Conservation (phyloP, 2,888 invertebrate species). For the Camponotus fellah region DNA sequence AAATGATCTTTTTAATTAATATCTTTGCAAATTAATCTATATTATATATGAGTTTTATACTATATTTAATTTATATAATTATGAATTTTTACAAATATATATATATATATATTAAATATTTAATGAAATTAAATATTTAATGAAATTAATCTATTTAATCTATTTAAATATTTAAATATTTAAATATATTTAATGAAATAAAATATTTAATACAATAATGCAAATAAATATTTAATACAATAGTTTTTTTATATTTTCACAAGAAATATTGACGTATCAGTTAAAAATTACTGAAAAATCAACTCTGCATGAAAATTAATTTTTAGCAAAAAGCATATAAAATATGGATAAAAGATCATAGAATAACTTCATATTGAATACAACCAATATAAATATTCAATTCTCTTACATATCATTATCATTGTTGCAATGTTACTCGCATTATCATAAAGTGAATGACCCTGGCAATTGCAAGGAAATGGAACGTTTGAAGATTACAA, state of each 20-base stretch:
- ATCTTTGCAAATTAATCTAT: not conserved
- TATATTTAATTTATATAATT: not conserved
- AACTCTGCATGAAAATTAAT: not conserved
- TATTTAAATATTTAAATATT: no score
- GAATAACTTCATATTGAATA: not conserved
- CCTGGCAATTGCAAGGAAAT: conserved; percentile 18
- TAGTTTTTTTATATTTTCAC: not conserved
- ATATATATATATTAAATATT: not conserved
- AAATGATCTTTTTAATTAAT: not conserved
- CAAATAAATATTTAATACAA: not conserved
- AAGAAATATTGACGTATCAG: not conserved
- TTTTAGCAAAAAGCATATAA: not conserved
- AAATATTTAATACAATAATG: not conserved
- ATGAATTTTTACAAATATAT: not conserved
- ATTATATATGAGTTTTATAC: no score
- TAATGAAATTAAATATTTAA: not conserved
- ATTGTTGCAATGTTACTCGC: not conserved
- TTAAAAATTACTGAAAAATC: not conserved
- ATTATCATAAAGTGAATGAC: conserved; percentile 41
- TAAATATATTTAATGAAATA: not conserved
- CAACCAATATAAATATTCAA: not conserved
- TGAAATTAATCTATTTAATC: no score
- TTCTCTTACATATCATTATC: not conserved
- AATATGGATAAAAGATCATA: not conserved
- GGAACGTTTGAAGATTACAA: conserved; percentile 1